These are phyloP conservation scores for Torymus aiolomorphi DNA, from an alignment of 2,888 invertebrate species.

Conservation along the genomic window DNA sequence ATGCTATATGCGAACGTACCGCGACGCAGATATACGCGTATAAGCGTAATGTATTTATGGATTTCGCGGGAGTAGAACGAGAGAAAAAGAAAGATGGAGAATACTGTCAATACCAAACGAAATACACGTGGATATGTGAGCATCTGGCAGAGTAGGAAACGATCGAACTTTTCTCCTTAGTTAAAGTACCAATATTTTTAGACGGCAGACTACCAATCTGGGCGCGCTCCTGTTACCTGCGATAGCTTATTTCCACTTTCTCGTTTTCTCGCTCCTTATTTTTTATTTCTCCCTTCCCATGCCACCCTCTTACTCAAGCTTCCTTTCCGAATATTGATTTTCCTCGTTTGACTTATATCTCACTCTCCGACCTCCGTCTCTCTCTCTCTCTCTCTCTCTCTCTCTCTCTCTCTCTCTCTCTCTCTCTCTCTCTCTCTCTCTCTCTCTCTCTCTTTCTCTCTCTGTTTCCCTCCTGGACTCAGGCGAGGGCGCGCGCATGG, in stretches of 20 bases:
- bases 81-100: constrained; percentile 52
- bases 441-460: too few relatives aligned
- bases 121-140: constrained; percentile 60
- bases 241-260: constrained; percentile 62
- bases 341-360: too few relatives aligned
- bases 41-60: not conserved
- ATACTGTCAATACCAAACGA: constrained; percentile 69
- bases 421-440: too few relatives aligned
- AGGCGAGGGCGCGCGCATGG: too few relatives aligned
- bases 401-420: too few relatives aligned
- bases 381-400: too few relatives aligned
- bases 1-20: not conserved
- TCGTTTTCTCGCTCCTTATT: constrained; percentile 45
- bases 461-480: too few relatives aligned
- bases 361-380: too few relatives aligned
- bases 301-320: not conserved
- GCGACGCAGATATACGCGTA: not conserved
- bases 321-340: constrained; percentile 42
- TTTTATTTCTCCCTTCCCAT: not conserved
- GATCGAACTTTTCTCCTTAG: constrained; percentile 71
- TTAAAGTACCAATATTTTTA: constrained; percentile 73
- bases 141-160: constrained; percentile 52
- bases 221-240: constrained; percentile 52
- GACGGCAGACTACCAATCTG: constrained; percentile 60
- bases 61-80: not conserved